Percentiles rank a stretch among this genome's conserved stretches.
Evolutionary conservation across 2,888 invertebrate genomes (phyloP).

Genomic region (Hetaerina titia): DNA sequence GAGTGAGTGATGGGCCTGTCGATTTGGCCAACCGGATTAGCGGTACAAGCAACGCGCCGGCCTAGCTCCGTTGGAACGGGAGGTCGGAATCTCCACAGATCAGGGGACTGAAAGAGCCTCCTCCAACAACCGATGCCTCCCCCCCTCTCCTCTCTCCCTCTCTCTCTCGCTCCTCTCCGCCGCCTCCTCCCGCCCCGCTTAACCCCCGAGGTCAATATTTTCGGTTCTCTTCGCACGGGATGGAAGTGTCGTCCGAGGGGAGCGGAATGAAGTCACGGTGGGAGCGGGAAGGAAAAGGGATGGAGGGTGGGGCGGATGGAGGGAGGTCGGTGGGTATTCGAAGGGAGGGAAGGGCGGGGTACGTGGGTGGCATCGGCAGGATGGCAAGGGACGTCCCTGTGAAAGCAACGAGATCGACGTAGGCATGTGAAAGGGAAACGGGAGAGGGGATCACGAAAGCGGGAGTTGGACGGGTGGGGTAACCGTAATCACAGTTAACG

Average conservation of each 20-base stretch:
- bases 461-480: neutral
- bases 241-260: constrained; percentile 52
- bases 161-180: too few relatives aligned
- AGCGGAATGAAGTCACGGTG: constrained; percentile 51
- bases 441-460: neutral
- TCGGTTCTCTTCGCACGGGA: constrained; percentile 59
- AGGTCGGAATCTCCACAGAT: constrained; percentile 54
- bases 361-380: neutral
- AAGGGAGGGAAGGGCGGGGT: neutral
- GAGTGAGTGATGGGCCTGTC: constrained; percentile 64
- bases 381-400: neutral
- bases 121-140: constrained; percentile 43
- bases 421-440: neutral
- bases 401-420: neutral
- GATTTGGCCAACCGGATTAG: constrained; percentile 65
- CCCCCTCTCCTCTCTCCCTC: neutral
- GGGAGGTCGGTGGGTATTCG: neutral
- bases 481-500: constrained; percentile 21
- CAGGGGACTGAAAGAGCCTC: constrained; percentile 61
- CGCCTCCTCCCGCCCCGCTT: neutral
- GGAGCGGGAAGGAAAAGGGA: neutral
- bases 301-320: neutral
- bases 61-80: neutral
- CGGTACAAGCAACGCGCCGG: constrained; percentile 59
- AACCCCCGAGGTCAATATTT: constrained; percentile 58